Base-by-base conservation (phyloP, 2,888 invertebrate genomes). In the Lasioglossum pauxillum region DNA sequence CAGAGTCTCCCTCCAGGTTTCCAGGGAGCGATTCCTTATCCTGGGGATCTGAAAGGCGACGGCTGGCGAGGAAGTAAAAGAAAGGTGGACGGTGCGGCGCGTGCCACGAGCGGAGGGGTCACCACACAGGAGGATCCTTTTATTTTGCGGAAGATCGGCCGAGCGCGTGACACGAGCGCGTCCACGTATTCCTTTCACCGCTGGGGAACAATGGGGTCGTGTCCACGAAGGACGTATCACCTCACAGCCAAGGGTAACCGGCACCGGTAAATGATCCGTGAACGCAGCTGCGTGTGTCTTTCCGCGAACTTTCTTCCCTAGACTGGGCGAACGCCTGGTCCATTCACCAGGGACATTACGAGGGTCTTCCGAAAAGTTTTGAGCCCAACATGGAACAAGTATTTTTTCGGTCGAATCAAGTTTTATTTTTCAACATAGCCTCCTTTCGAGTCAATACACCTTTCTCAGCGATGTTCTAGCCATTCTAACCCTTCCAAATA, bases 251-350 rank as follows among this genome's bases (percentile, higher is more conserved):
- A 78, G 78, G 82, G 85, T 83, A 89, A 88, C 89, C 85, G 85
- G 81, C 88, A 80, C 78, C 81, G 67, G 87, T 90, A 93, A 93
- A 93, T 92, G 91, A 91, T 84, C 90, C 90, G 88, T 92, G 88
- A 91, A 91, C 85, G 78, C 93, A 93, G 93, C 92, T 93, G 92
- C 90, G 72, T 86, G 78, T 87, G 85, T 87, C 78, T 82, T 87
- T 85, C 82, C 49, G 74, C 71, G 80, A 85, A 82, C 69, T 83
- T 77, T 84, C 80, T 72, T 80, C 49, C 46, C 49, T 73, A 16
- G 41, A 81, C 35, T 23, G 14, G 19, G 44, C 74, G 8, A 27
- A 67, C 35, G 19, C 4, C 19, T 19, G 67, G 67, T 35, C 67
- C 67, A 67, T 23, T 35, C 31, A 23, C 7, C 31, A 0, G 8